These are phyloP conservation scores for Caenorhabditis elegans DNA, from an alignment of 1,140 invertebrate genomes.

Conservation along the genomic window WBcel235 BX284606.5:5535001-5535500, in stretches of 20 bases:
- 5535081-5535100: constrained; percentile 26
- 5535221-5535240: constrained; percentile 63
- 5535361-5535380: constrained; percentile 42
- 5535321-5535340: constrained; percentile 57
- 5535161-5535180: not conserved
- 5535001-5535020: not conserved
- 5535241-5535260: constrained; percentile 60
- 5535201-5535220: not conserved
- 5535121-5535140: not conserved
- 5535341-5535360: constrained; percentile 65
- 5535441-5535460: constrained; percentile 65
- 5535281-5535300: constrained; percentile 57
- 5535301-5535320: constrained; percentile 61
- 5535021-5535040: not conserved
- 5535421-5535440: constrained; percentile 61
- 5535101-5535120: constrained; percentile 14
- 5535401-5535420: constrained; percentile 61
- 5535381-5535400: not conserved
- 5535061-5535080: constrained; percentile 28
- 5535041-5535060: not conserved
- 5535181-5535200: not conserved
- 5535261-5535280: constrained; percentile 61
- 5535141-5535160: constrained; percentile 18
- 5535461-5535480: constrained; percentile 64
- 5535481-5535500: constrained; percentile 65